A percentile compares a stretch with the other conserved stretches of the same genome.
Evolutionary conservation across 2,797 vertebrate genomes (phyloP).

Genomic region (Pyrrhura leucotis): DNA sequence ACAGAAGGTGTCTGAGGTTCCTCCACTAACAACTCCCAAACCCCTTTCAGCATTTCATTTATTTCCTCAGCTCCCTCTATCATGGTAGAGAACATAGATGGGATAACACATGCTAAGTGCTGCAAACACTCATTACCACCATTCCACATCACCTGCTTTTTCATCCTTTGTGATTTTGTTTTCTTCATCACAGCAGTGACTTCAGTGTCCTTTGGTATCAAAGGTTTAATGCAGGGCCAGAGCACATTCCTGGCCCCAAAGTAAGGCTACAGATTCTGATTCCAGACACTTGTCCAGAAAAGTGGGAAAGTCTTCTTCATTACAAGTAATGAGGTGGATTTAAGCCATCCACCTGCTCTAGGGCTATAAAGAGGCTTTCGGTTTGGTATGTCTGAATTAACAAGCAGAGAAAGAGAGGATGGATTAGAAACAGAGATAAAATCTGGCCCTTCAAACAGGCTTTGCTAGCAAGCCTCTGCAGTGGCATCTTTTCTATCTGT

Average conservation of each 20-base stretch:
- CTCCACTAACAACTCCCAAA: not conserved
- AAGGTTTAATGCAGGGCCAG: not conserved
- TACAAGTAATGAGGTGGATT: slow-evolving; percentile 42
- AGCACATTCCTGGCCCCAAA: not conserved
- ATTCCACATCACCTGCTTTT: not conserved
- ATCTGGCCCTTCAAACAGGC: not conserved
- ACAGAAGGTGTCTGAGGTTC: not conserved
- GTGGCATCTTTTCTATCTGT: not conserved
- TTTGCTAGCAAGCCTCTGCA: not conserved
- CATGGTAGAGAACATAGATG: not conserved
- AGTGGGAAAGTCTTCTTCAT: slow-evolving; percentile 17
- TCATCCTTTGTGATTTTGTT: not conserved
- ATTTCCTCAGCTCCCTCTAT: not conserved
- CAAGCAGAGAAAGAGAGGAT: not conserved
- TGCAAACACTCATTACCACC: not conserved
- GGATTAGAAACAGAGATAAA: not conserved
- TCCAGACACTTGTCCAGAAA: slow-evolving; percentile 23
- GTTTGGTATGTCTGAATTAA: slow-evolving; percentile 38
- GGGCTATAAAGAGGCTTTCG: not conserved
- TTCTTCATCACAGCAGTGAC: not conserved
- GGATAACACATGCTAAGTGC: not conserved
- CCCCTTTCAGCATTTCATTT: not conserved
- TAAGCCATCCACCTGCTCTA: slow-evolving; percentile 35
- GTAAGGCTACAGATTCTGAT: not conserved
- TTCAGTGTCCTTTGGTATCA: not conserved